These are phyloP conservation scores for Elymnias hypermnestra DNA, from an alignment of 1,140 invertebrate genomes.

Conservation along the genomic window DNA sequence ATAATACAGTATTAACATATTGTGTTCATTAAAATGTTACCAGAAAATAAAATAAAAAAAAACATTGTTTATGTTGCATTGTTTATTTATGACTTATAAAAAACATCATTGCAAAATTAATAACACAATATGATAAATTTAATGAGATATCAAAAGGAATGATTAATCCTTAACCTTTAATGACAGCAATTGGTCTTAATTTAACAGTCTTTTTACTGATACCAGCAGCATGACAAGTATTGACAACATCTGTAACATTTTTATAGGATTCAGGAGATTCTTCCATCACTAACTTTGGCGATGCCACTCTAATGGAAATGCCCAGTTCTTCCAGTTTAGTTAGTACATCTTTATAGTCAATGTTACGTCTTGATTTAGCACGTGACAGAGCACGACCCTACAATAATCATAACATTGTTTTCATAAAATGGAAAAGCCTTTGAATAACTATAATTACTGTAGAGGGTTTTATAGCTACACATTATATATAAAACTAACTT, in stretches of 20 bases:
- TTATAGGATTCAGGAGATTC: slow-evolving; percentile 99
- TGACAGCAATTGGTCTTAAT: slow-evolving; percentile 98
- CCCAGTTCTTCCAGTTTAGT: slow-evolving; percentile 90
- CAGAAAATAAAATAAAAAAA: slow-evolving; percentile 14
- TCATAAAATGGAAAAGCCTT: no score
- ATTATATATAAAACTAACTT: no score
- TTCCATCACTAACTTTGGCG: slow-evolving; percentile 99
- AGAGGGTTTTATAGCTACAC: no score
- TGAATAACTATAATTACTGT: no score
- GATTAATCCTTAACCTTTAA: slow-evolving; percentile 98
- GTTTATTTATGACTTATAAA: not conserved
- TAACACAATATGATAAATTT: no score
- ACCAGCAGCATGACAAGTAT: slow-evolving; percentile 98
- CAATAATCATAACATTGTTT: slow-evolving; percentile 13
- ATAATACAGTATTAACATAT: slow-evolving; percentile 61
- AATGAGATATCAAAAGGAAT: no score
- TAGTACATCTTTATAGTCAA: slow-evolving; percentile 95
- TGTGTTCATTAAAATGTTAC: slow-evolving; percentile 19
- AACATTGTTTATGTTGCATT: not conserved
- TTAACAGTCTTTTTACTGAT: slow-evolving; percentile 99
- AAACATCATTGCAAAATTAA: not conserved
- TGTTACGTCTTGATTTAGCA: slow-evolving; percentile 96
- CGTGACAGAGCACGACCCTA: slow-evolving; percentile 97
- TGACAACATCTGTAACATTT: slow-evolving; percentile 99
- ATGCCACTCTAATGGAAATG: slow-evolving; percentile 98